Conservation (phyloP, 2,113 vertebrate species). For the Hippoglossus stenolepis region DNA sequence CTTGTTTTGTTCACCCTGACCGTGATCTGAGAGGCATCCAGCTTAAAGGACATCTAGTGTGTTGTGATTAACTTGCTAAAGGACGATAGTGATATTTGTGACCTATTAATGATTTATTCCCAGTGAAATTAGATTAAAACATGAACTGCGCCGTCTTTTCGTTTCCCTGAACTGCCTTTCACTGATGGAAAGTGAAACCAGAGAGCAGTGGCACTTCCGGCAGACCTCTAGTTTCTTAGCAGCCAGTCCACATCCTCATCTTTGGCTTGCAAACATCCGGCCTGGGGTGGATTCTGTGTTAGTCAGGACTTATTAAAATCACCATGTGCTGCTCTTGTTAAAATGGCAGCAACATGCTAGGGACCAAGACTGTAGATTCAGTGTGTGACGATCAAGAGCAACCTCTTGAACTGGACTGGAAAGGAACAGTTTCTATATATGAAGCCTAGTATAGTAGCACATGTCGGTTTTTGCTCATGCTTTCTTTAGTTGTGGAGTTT, state of each 20-base stretch:
- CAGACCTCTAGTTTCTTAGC: not conserved
- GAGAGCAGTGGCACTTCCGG: not conserved
- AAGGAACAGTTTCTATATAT: not conserved
- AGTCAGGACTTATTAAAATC: not conserved
- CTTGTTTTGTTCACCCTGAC: not conserved
- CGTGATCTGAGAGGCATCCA: not conserved
- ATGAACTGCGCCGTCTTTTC: not conserved
- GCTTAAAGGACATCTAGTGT: not conserved
- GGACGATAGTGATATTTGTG: not conserved
- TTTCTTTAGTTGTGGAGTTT: no score
- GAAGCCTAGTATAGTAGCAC: not conserved
- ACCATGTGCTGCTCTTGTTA: not conserved
- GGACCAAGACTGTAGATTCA: not conserved
- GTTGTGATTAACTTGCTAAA: not conserved
- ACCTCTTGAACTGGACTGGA: not conserved
- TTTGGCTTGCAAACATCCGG: not conserved
- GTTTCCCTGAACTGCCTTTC: no score
- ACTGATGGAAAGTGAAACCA: not conserved
- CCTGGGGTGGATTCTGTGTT: not conserved
- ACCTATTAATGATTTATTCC: no score
- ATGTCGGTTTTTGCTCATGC: not conserved
- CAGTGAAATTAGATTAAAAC: not conserved
- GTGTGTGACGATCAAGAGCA: no score
- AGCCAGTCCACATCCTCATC: not conserved
- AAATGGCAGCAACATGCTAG: not conserved